Conservation (phyloP, 2,888 invertebrate genomes). For the Plebejus melissa region DNA sequence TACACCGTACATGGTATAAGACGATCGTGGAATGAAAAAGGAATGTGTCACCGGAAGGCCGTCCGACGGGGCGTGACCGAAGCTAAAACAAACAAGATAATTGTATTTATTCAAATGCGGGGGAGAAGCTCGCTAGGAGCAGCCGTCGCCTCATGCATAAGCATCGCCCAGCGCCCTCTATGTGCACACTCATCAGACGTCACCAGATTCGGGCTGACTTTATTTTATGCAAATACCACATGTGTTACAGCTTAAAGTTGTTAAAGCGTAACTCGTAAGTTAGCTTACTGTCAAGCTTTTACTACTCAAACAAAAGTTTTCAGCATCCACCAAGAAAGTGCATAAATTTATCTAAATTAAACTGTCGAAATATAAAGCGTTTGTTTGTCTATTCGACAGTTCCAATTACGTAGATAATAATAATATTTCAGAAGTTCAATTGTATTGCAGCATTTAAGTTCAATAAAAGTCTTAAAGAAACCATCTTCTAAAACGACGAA, state of each 20-base stretch:
- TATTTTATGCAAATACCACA: conserved; percentile 24
- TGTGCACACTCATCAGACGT: conserved; percentile 60
- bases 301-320: not conserved
- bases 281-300: not conserved
- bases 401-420: too few species aligned
- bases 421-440: too few species aligned
- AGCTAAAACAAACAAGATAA: conserved; percentile 77
- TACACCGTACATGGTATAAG: not conserved
- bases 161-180: conserved; percentile 60
- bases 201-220: conserved; percentile 38
- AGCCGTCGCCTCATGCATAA: conserved; percentile 74
- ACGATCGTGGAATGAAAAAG: conserved; percentile 31
- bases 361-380: not conserved
- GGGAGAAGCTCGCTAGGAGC: conserved; percentile 46
- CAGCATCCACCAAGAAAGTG: not conserved
- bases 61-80: conserved; percentile 56
- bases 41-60: conserved; percentile 57
- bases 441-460: too few species aligned
- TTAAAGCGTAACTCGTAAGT: conserved; percentile 12
- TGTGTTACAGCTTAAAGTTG: conserved; percentile 13
- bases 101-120: conserved; percentile 78
- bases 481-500: not conserved
- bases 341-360: not conserved
- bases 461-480: too few species aligned
- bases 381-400: too few species aligned